These are phyloP conservation scores for Rotaria sp. DNA, from an alignment of 2,888 invertebrate species.

Conservation along the genomic window DNA sequence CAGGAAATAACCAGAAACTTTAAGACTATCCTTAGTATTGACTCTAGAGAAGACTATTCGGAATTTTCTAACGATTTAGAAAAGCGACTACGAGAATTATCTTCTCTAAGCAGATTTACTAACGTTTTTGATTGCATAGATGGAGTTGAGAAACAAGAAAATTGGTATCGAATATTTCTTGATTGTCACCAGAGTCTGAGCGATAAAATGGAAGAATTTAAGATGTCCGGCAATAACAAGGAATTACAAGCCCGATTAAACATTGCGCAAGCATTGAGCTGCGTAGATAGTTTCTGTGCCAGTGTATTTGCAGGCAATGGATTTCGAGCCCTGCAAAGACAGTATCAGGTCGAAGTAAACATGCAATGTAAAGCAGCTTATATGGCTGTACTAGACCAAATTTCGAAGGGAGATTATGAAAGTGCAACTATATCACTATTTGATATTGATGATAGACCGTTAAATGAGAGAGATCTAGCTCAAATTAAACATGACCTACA, in stretches of 20 bases:
- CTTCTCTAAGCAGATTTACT: too few relatives aligned
- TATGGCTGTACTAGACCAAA: not conserved
- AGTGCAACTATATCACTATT: not conserved
- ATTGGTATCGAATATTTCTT: not conserved
- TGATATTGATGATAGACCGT: not conserved
- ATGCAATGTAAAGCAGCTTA: not conserved
- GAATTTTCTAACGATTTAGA: not conserved
- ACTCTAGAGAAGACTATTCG: not conserved
- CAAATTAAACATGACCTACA: not conserved
- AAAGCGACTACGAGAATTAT: too few relatives aligned
- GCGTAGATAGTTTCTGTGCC: not conserved
- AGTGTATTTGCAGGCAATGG: not conserved
- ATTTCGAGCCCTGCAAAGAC: not conserved
- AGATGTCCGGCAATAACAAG: too few relatives aligned
- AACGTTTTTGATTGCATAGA: not conserved
- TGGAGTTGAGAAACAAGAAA: not conserved
- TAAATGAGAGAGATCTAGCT: not conserved
- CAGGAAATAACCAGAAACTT: not conserved
- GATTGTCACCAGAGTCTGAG: not conserved
- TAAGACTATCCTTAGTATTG: not conserved
- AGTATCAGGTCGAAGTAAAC: not conserved
- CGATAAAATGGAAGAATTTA: not conserved
- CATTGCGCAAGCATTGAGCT: not conserved
- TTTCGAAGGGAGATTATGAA: not conserved
- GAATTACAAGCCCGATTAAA: not conserved